Evolutionary conservation across 2,888 invertebrate species (phyloP).

Genomic region (Eupithecia insigniata): DNA sequence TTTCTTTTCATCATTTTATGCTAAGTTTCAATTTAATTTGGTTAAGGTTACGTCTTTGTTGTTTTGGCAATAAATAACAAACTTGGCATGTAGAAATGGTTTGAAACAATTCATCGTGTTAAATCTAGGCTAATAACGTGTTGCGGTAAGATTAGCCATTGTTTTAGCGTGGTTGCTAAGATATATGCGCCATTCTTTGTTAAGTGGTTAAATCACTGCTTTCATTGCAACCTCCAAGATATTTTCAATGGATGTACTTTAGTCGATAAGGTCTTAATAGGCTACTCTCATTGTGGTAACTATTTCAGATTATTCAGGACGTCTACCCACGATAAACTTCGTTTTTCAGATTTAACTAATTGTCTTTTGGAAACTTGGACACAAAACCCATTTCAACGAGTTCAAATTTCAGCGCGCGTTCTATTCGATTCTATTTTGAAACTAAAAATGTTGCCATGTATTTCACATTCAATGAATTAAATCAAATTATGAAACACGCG

Average conservation of each 20-base stretch:
- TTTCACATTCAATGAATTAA: neutral
- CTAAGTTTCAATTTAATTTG: neutral
- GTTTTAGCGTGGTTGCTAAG: conserved; percentile 61
- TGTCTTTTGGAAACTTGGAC: neutral
- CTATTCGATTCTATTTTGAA: neutral
- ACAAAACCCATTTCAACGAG: neutral
- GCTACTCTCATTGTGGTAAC: neutral
- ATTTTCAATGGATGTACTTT: neutral
- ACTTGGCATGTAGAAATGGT: conserved; percentile 17
- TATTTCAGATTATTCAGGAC: neutral
- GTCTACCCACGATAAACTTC: neutral
- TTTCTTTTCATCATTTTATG: conserved; percentile 20
- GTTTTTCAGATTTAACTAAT: neutral
- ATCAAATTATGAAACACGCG: neutral
- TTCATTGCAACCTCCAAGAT: conserved; percentile 13
- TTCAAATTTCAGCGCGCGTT: neutral
- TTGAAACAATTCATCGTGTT: conserved; percentile 43
- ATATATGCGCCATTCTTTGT: conserved; percentile 59
- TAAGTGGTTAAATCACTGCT: conserved; percentile 47
- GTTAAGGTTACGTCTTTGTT: conserved; percentile 12
- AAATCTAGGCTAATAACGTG: conserved; percentile 61
- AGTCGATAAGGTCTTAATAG: neutral
- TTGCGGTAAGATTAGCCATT: conserved; percentile 67
- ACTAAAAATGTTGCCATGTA: neutral
- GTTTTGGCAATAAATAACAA: conserved; percentile 10